phyloP scores from a whole-genome alignment of 1,140 invertebrate genomes.

The Rhizoglyphus robini region DNA sequence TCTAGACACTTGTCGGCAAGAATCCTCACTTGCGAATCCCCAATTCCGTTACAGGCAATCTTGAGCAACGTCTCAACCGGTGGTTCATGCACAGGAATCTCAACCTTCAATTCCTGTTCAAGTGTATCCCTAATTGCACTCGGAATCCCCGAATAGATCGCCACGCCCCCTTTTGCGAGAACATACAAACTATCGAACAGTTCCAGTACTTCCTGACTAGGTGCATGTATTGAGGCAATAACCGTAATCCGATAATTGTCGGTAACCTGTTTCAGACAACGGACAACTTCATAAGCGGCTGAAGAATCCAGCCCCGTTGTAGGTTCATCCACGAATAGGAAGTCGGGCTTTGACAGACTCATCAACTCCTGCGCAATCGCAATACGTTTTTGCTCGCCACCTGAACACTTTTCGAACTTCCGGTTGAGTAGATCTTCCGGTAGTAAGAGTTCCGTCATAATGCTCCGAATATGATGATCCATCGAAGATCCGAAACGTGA shows the following conservation, averaged over 20 bases:
- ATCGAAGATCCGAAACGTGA: too few relatives aligned
- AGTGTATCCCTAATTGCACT: slow-evolving; percentile 24
- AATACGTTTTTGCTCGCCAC: slow-evolving; percentile 78
- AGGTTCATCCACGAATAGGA: slow-evolving; percentile 1
- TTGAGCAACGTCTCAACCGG: background rate
- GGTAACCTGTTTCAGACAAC: background rate
- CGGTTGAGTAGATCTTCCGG: background rate
- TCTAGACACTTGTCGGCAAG: background rate
- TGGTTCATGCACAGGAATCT: background rate
- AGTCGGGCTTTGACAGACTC: background rate
- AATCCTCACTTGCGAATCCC: background rate
- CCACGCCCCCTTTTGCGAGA: slow-evolving; percentile 23
- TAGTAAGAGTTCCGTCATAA: background rate
- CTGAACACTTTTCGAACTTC: slow-evolving; percentile 30
- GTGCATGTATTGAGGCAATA: slow-evolving; percentile 10
- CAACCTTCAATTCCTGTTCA: background rate
- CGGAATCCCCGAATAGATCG: slow-evolving; percentile 29
- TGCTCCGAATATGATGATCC: background rate
- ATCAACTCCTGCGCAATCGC: slow-evolving; percentile 71
- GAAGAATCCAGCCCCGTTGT: background rate
- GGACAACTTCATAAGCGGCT: background rate
- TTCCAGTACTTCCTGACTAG: background rate
- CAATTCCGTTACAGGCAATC: background rate
- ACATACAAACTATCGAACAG: slow-evolving; percentile 17
- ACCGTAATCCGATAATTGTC: slow-evolving; percentile 10